Evolutionary conservation across 1,140 invertebrate species (phyloP), one percentile per base, ranked within the genome.

Genomic region (Macrotrachela quadricornifera): DNA sequence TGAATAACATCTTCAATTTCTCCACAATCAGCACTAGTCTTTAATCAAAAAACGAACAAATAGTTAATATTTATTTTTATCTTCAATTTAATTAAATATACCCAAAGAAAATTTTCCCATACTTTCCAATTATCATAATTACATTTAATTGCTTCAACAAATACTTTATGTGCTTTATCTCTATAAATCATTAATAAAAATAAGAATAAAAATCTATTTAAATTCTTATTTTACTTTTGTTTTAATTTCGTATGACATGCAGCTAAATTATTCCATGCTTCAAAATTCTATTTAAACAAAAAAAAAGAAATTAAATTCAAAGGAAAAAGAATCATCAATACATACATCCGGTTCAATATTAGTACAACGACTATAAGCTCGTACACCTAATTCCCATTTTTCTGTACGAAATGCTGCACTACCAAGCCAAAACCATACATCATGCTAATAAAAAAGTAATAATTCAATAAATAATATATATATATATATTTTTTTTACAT

Each of bases 221-320:
- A 37, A 18, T 41, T 16, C 56, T 55, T 42, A n/a, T 61, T 64
- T 30, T 30, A 30, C 21, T 91, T 92, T 59, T 95, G 79, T 0
- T 82, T 79, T 49, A 83, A 68, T 60, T 85, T 81, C 10, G 88
- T 79, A 60, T 92, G 87, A 6, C 83, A 84, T 64, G 88, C 86
- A 12, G 85, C 83, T 48, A 96, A 71, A 71, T 96, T 96, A 69
- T 92, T 95, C 91, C 91, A 97, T 0, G 84, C 85, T 71, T 95
- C 85, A 66, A 85, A 94, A 57, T 81, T 80, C 71, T 83, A 59
- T 45, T 63, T n/a, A n/a, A n/a, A n/a, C 61, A 57, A 44, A 49
- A 51, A 10, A 54, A 47, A 44, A 56, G 55, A 56, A 54, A 42
- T 16, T n/a, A 30, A 6, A 43, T 44, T 0, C 1, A n/a, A 10